Conservation (phyloP, 2,113 vertebrate species). For the Sula dactylatra region DNA sequence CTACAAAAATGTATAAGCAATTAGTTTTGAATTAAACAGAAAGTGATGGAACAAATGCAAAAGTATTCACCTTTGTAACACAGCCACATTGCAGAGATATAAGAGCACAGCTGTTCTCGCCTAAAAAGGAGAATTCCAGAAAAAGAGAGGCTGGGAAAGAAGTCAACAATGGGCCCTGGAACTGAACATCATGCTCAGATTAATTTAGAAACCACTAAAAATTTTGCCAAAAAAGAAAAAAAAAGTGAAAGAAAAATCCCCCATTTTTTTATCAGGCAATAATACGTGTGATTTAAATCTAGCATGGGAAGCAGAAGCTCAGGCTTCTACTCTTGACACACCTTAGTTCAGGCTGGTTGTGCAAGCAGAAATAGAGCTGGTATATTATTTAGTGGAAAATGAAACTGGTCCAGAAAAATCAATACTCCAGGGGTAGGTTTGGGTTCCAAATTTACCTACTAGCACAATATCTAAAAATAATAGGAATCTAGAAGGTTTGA, state of each 20-base stretch:
- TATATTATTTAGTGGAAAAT: constrained; percentile 11
- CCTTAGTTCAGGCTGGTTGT: not conserved
- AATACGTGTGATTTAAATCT: constrained; percentile 13
- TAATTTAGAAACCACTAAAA: constrained; percentile 66
- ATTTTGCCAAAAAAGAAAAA: constrained; percentile 43
- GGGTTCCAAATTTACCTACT: constrained; percentile 25
- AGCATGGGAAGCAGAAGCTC: constrained; percentile 51
- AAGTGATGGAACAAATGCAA: constrained; percentile 64
- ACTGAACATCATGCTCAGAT: constrained; percentile 65
- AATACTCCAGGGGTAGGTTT: not conserved
- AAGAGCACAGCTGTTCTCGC: constrained; percentile 66
- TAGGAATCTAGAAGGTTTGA: not conserved
- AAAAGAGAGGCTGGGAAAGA: constrained; percentile 65
- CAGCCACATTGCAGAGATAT: constrained; percentile 45
- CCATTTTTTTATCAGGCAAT: constrained; percentile 6
- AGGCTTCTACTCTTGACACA: constrained; percentile 12
- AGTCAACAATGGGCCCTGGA: constrained; percentile 66
- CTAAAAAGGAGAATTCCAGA: constrained; percentile 57
- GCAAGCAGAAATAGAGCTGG: not conserved
- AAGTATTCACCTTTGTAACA: constrained; percentile 71
- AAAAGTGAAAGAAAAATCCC: not conserved
- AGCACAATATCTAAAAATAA: constrained; percentile 26
- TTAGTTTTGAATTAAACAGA: constrained; percentile 75
- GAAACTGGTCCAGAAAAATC: constrained; percentile 30
- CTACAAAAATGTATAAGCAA: constrained; percentile 68